Evolutionary conservation across 1,140 invertebrate genomes (phyloP).

Genomic region (Atopsyche davidsoni): DNA sequence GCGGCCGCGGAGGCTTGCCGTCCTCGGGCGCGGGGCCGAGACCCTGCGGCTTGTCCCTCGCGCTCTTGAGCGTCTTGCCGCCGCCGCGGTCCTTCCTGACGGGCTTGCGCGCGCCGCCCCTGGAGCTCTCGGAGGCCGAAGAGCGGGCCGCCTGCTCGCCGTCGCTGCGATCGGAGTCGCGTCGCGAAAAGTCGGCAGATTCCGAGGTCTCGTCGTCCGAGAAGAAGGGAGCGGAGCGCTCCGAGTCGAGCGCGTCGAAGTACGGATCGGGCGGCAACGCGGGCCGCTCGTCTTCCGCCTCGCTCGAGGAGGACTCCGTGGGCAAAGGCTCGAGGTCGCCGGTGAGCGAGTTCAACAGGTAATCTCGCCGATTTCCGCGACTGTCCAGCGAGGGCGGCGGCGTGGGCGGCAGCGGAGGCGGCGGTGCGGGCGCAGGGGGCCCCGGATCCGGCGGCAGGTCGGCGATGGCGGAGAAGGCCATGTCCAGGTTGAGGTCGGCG

Average conservation of each 20-base stretch:
- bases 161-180: conserved; percentile 51
- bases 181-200: conserved; percentile 41
- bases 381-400: conserved; percentile 36
- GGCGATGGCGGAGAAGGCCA: conserved; percentile 39
- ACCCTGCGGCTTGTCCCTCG: conserved; percentile 6
- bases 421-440: conserved; percentile 3
- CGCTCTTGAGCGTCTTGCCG: conserved; percentile 2
- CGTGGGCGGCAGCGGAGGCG: conserved; percentile 28
- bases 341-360: conserved; percentile 82
- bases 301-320: conserved; percentile 54
- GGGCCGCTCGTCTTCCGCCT: conserved; percentile 35
- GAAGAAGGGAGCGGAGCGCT: conserved; percentile 56
- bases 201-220: conserved; percentile 53
- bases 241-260: conserved; percentile 45
- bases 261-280: conserved; percentile 32
- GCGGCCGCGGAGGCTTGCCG: conserved; percentile 25
- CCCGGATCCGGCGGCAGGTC: conserved; percentile 35
- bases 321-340: conserved; percentile 78
- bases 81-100: conserved; percentile 17
- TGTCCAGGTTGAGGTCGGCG: conserved; percentile 47
- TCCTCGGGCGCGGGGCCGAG: neutral
- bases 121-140: conserved; percentile 44
- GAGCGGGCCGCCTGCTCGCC: conserved; percentile 55
- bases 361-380: conserved; percentile 58
- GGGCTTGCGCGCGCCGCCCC: conserved; percentile 29